A percentile compares a stretch with the other conserved stretches of the same genome.
Evolutionary conservation across 1,140 invertebrate genomes (phyloP).

Genomic region (Babylonia areolata): DNA sequence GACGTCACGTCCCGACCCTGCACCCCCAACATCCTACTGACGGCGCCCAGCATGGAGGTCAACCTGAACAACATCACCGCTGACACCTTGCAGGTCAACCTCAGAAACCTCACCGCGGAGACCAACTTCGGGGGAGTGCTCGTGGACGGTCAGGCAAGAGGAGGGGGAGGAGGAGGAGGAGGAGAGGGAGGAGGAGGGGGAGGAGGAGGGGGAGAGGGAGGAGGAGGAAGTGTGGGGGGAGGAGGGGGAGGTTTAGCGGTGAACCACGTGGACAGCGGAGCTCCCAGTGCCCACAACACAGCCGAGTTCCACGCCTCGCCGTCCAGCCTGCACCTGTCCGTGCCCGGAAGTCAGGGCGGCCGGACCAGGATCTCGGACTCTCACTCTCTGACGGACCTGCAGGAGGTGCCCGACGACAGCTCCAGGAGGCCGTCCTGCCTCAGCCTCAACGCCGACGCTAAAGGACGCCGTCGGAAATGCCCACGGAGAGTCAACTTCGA

Average conservation of each 20-base stretch:
- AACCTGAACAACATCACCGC: background rate
- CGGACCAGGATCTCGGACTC: slow-evolving; percentile 29
- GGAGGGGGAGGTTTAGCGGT: no score
- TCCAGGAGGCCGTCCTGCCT: slow-evolving; percentile 42
- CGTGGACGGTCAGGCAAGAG: no score
- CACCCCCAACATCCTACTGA: slow-evolving; percentile 38
- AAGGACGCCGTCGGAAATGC: slow-evolving; percentile 38
- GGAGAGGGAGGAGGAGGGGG: background rate
- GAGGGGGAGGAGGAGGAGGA: background rate
- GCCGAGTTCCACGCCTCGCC: slow-evolving; percentile 29
- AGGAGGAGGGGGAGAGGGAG: background rate
- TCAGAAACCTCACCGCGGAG: background rate
- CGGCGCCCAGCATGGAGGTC: slow-evolving; percentile 6
- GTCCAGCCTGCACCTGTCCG: slow-evolving; percentile 18
- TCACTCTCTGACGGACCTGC: slow-evolving; percentile 32
- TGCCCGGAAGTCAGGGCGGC: slow-evolving; percentile 16
- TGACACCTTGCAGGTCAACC: no score
- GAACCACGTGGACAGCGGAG: no score
- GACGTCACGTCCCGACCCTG: background rate
- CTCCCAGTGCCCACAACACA: background rate
- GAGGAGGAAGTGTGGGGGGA: background rate
- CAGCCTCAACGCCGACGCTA: slow-evolving; percentile 41
- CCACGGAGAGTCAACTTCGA: slow-evolving; percentile 48
- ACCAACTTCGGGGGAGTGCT: background rate
- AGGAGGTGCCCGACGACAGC: background rate